Evolutionary conservation across 1,140 invertebrate species (phyloP).

Genomic region (Leptopilina boulardi): DNA sequence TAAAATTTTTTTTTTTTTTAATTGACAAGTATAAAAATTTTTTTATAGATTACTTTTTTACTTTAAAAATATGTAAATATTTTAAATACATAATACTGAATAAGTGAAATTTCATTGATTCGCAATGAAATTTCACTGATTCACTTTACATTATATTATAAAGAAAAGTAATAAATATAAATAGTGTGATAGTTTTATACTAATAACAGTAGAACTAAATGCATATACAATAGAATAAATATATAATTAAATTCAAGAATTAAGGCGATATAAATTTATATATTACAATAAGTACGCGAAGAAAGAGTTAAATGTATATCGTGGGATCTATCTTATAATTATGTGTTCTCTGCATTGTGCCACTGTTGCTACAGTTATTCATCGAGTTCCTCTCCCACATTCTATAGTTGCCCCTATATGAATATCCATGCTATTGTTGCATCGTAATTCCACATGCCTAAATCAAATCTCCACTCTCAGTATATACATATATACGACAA

Average conservation of each 20-base stretch:
- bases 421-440: slow-evolving; percentile 3
- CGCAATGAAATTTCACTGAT: too few relatives aligned
- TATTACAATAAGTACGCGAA: neutral
- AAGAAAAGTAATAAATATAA: too few relatives aligned
- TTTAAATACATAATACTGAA: too few relatives aligned
- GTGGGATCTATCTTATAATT: slow-evolving; percentile 15
- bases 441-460: neutral
- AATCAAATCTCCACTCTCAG: slow-evolving; percentile 2
- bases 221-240: neutral
- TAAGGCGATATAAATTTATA: neutral
- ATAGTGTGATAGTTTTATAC: too few relatives aligned
- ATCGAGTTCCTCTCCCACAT: slow-evolving; percentile 4
- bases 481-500: neutral
- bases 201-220: neutral
- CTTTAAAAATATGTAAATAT: too few relatives aligned
- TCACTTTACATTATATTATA: too few relatives aligned
- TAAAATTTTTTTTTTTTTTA: too few relatives aligned
- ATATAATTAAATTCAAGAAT: neutral
- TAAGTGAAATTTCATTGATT: too few relatives aligned
- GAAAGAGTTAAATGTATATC: slow-evolving; percentile 7
- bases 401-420: slow-evolving; percentile 1
- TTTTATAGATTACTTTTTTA: too few relatives aligned
- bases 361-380: slow-evolving; percentile 5
- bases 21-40: too few relatives aligned
- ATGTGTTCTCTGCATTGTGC: neutral